Conservation (phyloP, 2,113 vertebrate species). For the Alaudala cheleensis region DNA sequence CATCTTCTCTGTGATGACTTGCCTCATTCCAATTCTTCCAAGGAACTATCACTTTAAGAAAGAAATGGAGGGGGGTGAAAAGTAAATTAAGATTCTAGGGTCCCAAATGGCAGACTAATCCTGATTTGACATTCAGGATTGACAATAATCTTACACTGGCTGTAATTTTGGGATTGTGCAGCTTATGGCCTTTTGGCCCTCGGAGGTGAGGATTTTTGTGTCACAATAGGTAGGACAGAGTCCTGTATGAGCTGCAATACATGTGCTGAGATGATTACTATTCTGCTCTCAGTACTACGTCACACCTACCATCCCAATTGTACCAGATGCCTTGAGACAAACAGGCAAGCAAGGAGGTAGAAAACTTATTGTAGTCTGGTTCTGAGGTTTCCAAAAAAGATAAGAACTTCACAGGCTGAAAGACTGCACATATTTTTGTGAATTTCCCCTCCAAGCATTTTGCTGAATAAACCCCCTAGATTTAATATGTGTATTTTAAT, state of each 20-base stretch:
- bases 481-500: not conserved
- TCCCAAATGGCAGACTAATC: not conserved
- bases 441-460: not conserved
- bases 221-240: not conserved
- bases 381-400: not conserved
- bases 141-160: not conserved
- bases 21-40: not conserved
- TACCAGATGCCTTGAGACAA: not conserved
- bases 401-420: not conserved
- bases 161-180: not conserved
- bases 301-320: not conserved
- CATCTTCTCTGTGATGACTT: not conserved
- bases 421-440: not conserved
- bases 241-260: not conserved
- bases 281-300: not conserved
- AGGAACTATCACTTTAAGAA: not conserved
- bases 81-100: not conserved
- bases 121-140: not conserved
- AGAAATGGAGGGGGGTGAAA: not conserved
- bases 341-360: not conserved
- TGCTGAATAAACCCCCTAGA: rapidly evolving
- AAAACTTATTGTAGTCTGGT: not conserved
- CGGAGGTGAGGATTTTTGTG: not conserved
- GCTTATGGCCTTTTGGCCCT: not conserved
- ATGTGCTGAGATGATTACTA: not conserved